phyloP scores from a whole-genome alignment of 2,797 vertebrate genomes.

The Sebastes alutus region DNA sequence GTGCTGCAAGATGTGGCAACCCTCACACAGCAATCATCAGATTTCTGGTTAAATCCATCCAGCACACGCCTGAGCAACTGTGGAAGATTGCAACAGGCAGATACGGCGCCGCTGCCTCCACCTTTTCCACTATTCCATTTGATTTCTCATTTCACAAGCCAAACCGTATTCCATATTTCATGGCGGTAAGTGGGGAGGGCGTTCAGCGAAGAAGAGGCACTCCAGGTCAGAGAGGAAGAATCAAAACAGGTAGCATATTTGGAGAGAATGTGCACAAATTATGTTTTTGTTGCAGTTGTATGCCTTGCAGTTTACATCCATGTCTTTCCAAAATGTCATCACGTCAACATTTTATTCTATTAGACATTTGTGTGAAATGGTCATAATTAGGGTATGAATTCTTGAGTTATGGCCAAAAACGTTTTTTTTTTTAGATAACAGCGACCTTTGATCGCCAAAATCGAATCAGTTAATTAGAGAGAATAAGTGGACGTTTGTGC shows the following conservation, averaged over 20 bases:
- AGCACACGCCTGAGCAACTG: constrained; percentile 33
- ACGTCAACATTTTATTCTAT: no score
- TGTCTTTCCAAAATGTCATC: no score
- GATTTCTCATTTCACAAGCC: constrained; percentile 55
- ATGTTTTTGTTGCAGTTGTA: not conserved
- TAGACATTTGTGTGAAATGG: no score
- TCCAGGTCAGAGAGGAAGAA: not conserved
- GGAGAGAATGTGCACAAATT: not conserved
- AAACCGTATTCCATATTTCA: constrained; percentile 32
- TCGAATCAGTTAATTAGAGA: no score
- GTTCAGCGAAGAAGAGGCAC: not conserved
- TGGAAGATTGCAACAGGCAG: constrained; percentile 31
- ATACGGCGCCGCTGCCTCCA: not conserved
- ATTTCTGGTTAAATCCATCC: constrained; percentile 36
- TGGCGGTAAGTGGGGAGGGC: not conserved
- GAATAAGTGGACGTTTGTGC: no score
- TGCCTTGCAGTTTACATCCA: no score
- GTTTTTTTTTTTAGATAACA: no score
- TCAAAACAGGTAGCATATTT: not conserved
- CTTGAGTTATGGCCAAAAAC: no score
- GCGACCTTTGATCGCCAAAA: no score
- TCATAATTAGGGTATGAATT: no score
- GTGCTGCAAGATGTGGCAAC: constrained; percentile 40
- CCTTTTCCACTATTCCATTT: constrained; percentile 47
- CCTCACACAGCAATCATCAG: constrained; percentile 44